Evolutionary conservation across 2,888 invertebrate species (phyloP).

Genomic region (Chrysolina oricalcia): DNA sequence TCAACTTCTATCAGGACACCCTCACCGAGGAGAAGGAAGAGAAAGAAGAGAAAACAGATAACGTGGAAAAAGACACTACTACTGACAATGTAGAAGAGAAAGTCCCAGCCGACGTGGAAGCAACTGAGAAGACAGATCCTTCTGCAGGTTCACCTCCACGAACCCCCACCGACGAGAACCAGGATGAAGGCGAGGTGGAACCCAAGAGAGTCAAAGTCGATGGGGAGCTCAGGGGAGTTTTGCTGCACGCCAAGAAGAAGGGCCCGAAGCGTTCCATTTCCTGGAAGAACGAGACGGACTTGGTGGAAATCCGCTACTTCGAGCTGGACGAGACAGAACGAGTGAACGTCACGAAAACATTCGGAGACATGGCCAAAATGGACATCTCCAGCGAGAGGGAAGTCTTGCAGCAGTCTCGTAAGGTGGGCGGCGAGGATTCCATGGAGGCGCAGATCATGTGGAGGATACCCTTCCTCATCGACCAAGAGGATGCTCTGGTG

Average conservation of each 20-base stretch:
- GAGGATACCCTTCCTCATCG: conserved; percentile 82
- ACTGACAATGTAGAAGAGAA: conserved; percentile 58
- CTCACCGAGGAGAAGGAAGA: conserved; percentile 72
- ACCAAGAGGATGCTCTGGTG: conserved; percentile 79
- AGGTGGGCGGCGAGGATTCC: conserved; percentile 82
- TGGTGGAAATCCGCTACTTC: conserved; percentile 91
- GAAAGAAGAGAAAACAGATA: conserved; percentile 62
- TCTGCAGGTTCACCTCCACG: conserved; percentile 36
- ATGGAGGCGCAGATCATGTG: conserved; percentile 90
- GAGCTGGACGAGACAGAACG: conserved; percentile 97
- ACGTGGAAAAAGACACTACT: conserved; percentile 55
- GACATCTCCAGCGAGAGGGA: conserved; percentile 91
- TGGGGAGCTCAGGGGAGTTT: conserved; percentile 83
- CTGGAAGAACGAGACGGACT: conserved; percentile 86
- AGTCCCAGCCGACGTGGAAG: conserved; percentile 51
- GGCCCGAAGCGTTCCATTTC: conserved; percentile 84
- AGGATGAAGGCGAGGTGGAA: conserved; percentile 68
- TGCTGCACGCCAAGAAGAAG: conserved; percentile 83
- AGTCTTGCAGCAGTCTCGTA: conserved; percentile 85
- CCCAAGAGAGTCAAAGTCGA: conserved; percentile 61
- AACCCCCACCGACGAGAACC: conserved; percentile 67
- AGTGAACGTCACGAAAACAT: conserved; percentile 93
- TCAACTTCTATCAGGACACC: conserved; percentile 93
- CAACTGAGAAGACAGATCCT: conserved; percentile 50
- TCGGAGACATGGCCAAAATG: conserved; percentile 92